Base-by-base conservation (phyloP, 2,797 vertebrate species). In the Poecilia picta region DNA sequence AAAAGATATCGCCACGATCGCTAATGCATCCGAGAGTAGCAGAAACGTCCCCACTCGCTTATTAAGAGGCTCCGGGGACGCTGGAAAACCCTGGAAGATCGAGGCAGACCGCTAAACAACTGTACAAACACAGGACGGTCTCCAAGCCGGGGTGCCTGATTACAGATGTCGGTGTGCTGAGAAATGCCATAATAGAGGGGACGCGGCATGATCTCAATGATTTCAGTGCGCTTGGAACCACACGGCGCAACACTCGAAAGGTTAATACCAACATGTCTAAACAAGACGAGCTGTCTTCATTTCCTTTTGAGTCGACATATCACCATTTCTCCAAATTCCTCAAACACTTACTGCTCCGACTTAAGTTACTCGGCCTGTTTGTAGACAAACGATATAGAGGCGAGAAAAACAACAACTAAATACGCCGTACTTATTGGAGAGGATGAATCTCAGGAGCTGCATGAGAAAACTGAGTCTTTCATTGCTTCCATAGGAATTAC, bases 81-180 rank as follows among this genome's bases (percentile, higher is more conserved):
- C 45, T 72, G 80, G 73, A 88, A 81, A 80, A 79, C 77, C 75
- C 79, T 28, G 73, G 64, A 80, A 82, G 83, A 83, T 66, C 10
- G 28, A 88, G 66, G 82, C 79, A 28, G 82, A 93, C 90, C 85
- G 2, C 91, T 83, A 59, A 83, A 89, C 91, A 94, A 93, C 91
- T 93, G 91, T 87, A 75, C 88, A 92, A 92, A 93, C 87, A 94
- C 91, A 85, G 87, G 87, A 87, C 73, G 84, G 79, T 86, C 85
- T 81, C 79, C 45, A 41, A 77, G 84, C 75, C 79, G 88, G 77
- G 78, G 81, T 57, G 86, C 80, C 57, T 90, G 91, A 91, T 92
- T 93, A 90, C 80, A 92, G 89, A 90, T 79, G 86, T 85, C 83
- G 82, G 81, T 59, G 66, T 51, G 79, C 82, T 73, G 85, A 84